These are phyloP conservation scores for Drosophila malerkotliana DNA, from an alignment of 1,140 invertebrate species.

Conservation along the genomic window DNA sequence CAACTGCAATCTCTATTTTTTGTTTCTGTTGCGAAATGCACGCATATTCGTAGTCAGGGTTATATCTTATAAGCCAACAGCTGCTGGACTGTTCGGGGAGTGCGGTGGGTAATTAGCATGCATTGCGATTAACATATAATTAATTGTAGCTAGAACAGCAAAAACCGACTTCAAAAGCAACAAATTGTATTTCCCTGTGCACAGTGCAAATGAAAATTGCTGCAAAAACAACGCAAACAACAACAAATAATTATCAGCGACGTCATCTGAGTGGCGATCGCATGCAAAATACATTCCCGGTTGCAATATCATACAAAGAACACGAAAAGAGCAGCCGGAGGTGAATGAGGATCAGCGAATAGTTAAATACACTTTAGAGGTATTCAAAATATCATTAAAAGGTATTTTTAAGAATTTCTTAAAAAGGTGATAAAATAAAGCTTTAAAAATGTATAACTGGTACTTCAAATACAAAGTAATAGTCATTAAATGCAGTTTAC, in stretches of 20 bases:
- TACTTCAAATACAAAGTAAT: not conserved
- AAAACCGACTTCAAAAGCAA: conserved; percentile 42
- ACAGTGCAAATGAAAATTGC: conserved; percentile 64
- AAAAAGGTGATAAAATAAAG: too few relatives aligned
- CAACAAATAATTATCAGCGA: conserved; percentile 51
- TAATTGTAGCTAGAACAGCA: conserved; percentile 66
- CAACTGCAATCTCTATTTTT: conserved; percentile 14
- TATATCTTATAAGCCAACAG: conserved; percentile 23
- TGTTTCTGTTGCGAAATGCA: conserved; percentile 48
- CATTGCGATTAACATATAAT: conserved; percentile 82
- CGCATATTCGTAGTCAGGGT: conserved; percentile 78
- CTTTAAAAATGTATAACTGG: too few relatives aligned
- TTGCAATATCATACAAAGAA: conserved; percentile 48
- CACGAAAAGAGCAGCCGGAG: conserved; percentile 33
- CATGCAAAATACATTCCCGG: conserved; percentile 72
- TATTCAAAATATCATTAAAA: not conserved
- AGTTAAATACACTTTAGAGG: conserved; percentile 14
- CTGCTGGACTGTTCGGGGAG: conserved; percentile 1
- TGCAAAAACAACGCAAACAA: conserved; percentile 32
- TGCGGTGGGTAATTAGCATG: conserved; percentile 73
- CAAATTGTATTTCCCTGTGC: conserved; percentile 62
- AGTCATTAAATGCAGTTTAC: not conserved
- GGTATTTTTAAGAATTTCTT: not conserved
- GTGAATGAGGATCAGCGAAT: conserved; percentile 1
- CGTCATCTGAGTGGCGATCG: conserved; percentile 65